phyloP scores from a whole-genome alignment of 2,888 invertebrate species.

The Oligia fasciuncula region DNA sequence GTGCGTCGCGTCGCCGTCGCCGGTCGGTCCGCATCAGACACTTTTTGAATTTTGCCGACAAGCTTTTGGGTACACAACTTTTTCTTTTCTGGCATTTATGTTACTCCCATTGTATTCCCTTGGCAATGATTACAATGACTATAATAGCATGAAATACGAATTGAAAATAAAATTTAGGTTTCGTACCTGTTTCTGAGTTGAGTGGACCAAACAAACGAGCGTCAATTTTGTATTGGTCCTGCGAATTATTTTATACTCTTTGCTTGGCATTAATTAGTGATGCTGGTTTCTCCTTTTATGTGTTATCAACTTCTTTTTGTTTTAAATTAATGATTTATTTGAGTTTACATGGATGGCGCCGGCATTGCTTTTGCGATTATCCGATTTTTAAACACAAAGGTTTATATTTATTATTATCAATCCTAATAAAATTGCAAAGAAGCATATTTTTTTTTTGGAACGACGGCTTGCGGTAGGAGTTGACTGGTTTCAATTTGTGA shows the following conservation, averaged over 20 bases:
- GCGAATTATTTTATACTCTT: constrained; percentile 3
- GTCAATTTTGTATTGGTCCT: background rate
- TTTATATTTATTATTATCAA: background rate
- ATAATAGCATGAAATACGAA: constrained; percentile 68
- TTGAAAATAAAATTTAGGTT: constrained; percentile 47
- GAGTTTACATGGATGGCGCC: background rate
- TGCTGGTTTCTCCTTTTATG: background rate
- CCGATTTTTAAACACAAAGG: background rate
- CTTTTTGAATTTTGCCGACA: constrained; percentile 86
- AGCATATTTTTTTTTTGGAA: background rate
- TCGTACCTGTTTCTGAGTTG: constrained; percentile 1
- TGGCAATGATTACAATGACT: constrained; percentile 73
- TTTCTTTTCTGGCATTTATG: constrained; percentile 75
- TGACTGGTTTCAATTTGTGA: background rate
- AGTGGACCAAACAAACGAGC: background rate
- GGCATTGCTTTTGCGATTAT: background rate
- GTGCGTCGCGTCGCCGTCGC: background rate
- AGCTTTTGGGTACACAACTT: constrained; percentile 75
- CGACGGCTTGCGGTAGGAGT: background rate
- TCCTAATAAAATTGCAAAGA: background rate
- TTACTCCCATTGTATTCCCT: constrained; percentile 65
- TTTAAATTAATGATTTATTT: background rate
- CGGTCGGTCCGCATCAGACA: constrained; percentile 72
- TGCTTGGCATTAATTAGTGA: background rate
- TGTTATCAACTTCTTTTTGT: background rate